Evolutionary conservation across 2,113 vertebrate genomes (phyloP), one percentile per base, ranked within the genome.

Genomic region (Cyprinus carpio): DNA sequence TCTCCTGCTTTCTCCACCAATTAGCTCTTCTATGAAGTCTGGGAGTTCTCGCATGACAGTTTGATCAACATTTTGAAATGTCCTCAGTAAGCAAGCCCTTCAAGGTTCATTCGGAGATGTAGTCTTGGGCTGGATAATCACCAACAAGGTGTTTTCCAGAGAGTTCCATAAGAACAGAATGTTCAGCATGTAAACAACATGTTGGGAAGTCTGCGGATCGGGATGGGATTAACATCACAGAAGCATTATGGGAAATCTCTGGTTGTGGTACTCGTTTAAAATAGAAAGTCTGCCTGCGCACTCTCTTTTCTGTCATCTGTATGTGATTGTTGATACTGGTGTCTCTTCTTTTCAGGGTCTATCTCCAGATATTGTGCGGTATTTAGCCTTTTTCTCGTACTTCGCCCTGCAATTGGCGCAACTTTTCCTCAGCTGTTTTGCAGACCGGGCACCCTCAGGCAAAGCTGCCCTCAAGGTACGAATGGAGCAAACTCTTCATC

Each of bases 381-480:
- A 97, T 11, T n/a, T 97, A 75, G 92, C 94, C 46, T 95, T 96
- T 87, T 97, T 95, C 89, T 90, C 96, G 65, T 95, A 95, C 87
- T 93, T 95, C 86, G 88, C 85, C 31, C 93, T 99, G 88, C 95
- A 97, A 72, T 82, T 95, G 87, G 93, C 90, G 6, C 94, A 98
- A 87, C 93, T 98, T 10, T 91, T 96, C 84, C 90, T 99, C 54
- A 96, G 95, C 89, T 97, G 96, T 90, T 94, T 97, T 65, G 94
- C 93, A 9, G 98, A 99, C 90, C 93, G 85, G 4, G 91, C 94
- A 40, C 96, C 97, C 0, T 95, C 94, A 87, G 94, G 93, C 3
- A 93, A 95, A 93, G 89, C 78, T 1, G 4, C 83, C 78, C 90
- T 79, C 67, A 87, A 95, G 89, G 98, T 99, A 94, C 92, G 95